Conservation (phyloP, 2,113 vertebrate genomes). For the Nothoprocta perdicaria region DNA sequence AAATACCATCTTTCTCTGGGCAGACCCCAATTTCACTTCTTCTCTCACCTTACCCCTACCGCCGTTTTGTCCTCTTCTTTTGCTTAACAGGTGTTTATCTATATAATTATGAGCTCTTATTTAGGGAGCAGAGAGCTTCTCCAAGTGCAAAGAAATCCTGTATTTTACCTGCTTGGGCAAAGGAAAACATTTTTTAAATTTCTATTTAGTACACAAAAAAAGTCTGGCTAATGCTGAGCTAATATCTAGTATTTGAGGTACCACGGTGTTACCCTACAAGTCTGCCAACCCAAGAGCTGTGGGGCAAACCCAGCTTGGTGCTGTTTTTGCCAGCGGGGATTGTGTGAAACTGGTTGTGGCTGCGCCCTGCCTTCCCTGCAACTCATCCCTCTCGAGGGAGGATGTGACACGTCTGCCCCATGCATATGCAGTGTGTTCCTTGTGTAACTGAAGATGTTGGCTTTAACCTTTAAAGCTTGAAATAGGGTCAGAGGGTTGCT, state of each 20-base stretch:
- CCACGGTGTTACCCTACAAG: background rate
- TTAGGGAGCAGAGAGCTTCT: background rate
- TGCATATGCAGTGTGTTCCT: conserved; percentile 16
- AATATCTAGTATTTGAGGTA: background rate
- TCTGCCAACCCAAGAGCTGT: background rate
- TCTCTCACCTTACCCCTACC: background rate
- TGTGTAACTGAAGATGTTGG: conserved; percentile 1
- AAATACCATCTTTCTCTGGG: conserved; percentile 25
- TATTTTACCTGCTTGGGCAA: background rate
- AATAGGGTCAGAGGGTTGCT: background rate
- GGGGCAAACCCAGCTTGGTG: background rate
- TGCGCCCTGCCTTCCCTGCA: conserved; percentile 13
- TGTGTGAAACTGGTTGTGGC: conserved; percentile 26
- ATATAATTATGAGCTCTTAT: conserved; percentile 5
- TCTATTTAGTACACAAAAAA: background rate
- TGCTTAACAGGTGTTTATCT: background rate
- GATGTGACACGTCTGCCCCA: background rate
- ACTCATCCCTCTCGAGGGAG: conserved; percentile 17
- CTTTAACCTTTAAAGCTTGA: conserved; percentile 42
- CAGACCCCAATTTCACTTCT: background rate
- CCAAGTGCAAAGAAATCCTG: background rate
- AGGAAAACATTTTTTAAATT: background rate
- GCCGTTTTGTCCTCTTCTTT: conserved; percentile 20
- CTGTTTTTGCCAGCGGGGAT: conserved; percentile 17
- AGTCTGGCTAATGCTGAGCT: rapidly evolving